Conservation (phyloP, 2,113 vertebrate species). For the Aptenodytes patagonicus region DNA sequence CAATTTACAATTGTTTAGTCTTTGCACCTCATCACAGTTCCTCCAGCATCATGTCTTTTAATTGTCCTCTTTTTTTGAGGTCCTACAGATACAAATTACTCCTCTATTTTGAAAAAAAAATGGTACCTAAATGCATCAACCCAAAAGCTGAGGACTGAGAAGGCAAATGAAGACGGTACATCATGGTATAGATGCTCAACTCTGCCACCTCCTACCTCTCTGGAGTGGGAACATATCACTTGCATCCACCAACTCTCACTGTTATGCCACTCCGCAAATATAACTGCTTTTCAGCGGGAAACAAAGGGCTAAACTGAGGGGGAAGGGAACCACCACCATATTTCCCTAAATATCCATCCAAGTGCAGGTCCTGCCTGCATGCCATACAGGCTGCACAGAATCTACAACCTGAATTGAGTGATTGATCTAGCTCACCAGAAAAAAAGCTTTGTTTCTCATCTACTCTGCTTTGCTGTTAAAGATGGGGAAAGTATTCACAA, state of each 20-base stretch:
- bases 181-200: neutral
- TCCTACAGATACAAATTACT: neutral
- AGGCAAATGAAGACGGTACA: neutral
- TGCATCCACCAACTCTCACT: neutral
- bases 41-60: neutral
- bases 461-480: neutral
- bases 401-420: neutral
- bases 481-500: neutral
- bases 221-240: neutral
- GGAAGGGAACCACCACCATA: neutral
- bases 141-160: neutral
- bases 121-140: neutral
- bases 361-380: neutral
- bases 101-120: neutral
- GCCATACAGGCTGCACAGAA: neutral
- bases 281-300: neutral
- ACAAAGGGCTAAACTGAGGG: neutral
- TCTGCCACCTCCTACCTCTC: neutral
- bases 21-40: neutral
- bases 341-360: neutral
- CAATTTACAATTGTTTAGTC: neutral
- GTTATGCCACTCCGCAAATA: neutral
- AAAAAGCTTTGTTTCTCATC: neutral
- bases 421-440: neutral
- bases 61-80: neutral